These are phyloP conservation scores for Chinchilla lanigera DNA, from an alignment of 2,113 vertebrate genomes.

Conservation along the genomic window DNA sequence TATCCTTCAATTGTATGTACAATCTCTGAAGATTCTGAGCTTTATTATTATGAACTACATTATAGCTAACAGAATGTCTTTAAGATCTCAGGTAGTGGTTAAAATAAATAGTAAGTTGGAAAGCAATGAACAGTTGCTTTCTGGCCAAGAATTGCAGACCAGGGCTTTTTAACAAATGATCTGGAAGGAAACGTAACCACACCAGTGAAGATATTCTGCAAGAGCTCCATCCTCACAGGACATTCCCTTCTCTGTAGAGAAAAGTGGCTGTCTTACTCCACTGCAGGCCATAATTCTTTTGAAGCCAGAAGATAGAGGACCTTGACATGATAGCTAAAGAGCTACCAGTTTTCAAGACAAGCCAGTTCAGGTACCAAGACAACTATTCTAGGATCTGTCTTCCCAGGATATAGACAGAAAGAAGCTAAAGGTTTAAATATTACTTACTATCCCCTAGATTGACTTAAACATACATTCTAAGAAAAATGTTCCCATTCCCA, in stretches of 20 bases:
- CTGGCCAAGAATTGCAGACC: conserved; percentile 36
- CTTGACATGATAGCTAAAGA: conserved; percentile 46
- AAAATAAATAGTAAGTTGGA: conserved; percentile 79
- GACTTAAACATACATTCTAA: conserved; percentile 8
- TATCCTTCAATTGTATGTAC: not conserved
- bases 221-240: not conserved
- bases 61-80: conserved; percentile 64
- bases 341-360: conserved; percentile 33
- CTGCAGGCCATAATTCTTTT: not conserved
- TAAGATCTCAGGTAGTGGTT: conserved; percentile 75
- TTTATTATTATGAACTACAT: conserved; percentile 72
- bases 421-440: not conserved
- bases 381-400: not conserved
- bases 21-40: not conserved
- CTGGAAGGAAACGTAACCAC: conserved; percentile 6
- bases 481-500: not conserved
- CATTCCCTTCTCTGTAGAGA: not conserved
- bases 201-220: not conserved
- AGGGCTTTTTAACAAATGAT: conserved; percentile 43
- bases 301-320: conserved; percentile 38
- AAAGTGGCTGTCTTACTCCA: not conserved
- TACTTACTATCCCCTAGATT: not conserved
- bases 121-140: conserved; percentile 6
- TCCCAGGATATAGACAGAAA: not conserved
- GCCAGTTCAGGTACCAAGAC: not conserved